These are phyloP conservation scores for Pinctada fucata DNA, from an alignment of 2,888 invertebrate genomes.

Conservation along the genomic window DNA sequence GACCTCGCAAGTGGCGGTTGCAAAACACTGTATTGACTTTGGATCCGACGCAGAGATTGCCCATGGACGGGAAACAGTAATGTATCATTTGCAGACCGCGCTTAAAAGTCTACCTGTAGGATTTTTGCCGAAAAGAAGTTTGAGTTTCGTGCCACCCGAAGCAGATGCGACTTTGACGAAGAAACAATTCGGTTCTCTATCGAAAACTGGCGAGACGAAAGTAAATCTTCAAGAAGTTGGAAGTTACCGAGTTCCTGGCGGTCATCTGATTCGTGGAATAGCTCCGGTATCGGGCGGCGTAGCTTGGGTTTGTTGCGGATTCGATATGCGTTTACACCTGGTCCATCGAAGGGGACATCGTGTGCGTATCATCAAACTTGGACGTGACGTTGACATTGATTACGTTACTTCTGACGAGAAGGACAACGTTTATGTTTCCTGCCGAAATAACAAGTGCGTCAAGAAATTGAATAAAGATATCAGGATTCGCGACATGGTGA, in stretches of 20 bases:
- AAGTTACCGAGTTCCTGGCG: slow-evolving; percentile 26
- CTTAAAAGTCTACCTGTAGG: slow-evolving; percentile 28
- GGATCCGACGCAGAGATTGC: slow-evolving; percentile 32
- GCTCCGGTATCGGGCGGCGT: slow-evolving; percentile 29
- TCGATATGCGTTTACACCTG: slow-evolving; percentile 26
- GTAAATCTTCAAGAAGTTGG: slow-evolving; percentile 19
- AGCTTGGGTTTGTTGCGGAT: slow-evolving; percentile 31
- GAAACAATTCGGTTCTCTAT: slow-evolving; percentile 20
- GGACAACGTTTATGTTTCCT: slow-evolving; percentile 32
- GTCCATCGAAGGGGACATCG: slow-evolving; percentile 24
- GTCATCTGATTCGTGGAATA: slow-evolving; percentile 31
- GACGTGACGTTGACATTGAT: slow-evolving; percentile 29
- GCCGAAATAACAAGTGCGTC: slow-evolving; percentile 29
- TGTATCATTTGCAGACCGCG: slow-evolving; percentile 25
- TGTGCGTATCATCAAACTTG: slow-evolving; percentile 23
- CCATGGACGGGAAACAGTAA: slow-evolving; percentile 19
- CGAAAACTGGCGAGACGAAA: slow-evolving; percentile 10
- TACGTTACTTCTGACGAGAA: slow-evolving; percentile 31
- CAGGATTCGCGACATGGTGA: slow-evolving; percentile 25
- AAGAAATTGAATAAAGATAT: slow-evolving; percentile 27
- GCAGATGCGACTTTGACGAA: slow-evolving; percentile 2
- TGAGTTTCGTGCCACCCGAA: slow-evolving; percentile 3
- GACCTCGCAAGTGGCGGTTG: slow-evolving; percentile 27
- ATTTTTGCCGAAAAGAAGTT: slow-evolving; percentile 21
- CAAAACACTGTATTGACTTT: slow-evolving; percentile 26